These are phyloP conservation scores for Drosophila punjabiensis DNA, from an alignment of 1,140 invertebrate genomes.

Conservation along the genomic window DNA sequence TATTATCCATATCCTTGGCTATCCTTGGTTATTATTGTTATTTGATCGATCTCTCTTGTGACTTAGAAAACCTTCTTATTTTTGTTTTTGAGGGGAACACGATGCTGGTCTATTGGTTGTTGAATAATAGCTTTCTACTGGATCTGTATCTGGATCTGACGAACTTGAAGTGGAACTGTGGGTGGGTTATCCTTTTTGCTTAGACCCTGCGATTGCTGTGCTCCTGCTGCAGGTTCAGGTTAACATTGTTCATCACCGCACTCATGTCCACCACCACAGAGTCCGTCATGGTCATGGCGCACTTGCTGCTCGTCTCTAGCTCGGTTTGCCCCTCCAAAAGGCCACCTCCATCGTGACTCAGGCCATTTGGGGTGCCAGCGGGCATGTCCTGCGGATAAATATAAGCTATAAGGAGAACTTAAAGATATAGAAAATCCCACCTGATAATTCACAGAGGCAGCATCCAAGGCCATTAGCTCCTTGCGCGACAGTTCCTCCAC, in stretches of 20 bases:
- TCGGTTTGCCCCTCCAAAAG: slow-evolving; percentile 79
- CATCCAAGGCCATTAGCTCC: slow-evolving; percentile 91
- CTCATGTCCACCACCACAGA: slow-evolving; percentile 83
- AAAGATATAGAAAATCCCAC: slow-evolving; percentile 54
- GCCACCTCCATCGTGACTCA: slow-evolving; percentile 40
- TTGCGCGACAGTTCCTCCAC: slow-evolving; percentile 93
- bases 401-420: not conserved
- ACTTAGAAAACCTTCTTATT: slow-evolving; percentile 6
- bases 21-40: not conserved
- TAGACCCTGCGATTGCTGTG: slow-evolving; percentile 70
- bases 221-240: slow-evolving; percentile 73
- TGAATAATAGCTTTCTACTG: slow-evolving; percentile 12
- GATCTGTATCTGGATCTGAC: slow-evolving; percentile 29
- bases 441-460: slow-evolving; percentile 88
- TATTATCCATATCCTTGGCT: not conserved
- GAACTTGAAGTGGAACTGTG: slow-evolving; percentile 1
- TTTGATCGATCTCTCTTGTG: slow-evolving; percentile 3
- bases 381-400: slow-evolving; percentile 50
- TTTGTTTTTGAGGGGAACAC: slow-evolving; percentile 54
- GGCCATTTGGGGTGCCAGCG: slow-evolving; percentile 78
- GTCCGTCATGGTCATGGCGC: slow-evolving; percentile 63
- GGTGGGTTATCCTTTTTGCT: not conserved
- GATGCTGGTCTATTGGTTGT: slow-evolving; percentile 64
- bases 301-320: slow-evolving; percentile 66
- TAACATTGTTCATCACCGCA: slow-evolving; percentile 79